These are phyloP conservation scores for Pollenia amentaria DNA, from an alignment of 2,888 invertebrate genomes.

Conservation along the genomic window DNA sequence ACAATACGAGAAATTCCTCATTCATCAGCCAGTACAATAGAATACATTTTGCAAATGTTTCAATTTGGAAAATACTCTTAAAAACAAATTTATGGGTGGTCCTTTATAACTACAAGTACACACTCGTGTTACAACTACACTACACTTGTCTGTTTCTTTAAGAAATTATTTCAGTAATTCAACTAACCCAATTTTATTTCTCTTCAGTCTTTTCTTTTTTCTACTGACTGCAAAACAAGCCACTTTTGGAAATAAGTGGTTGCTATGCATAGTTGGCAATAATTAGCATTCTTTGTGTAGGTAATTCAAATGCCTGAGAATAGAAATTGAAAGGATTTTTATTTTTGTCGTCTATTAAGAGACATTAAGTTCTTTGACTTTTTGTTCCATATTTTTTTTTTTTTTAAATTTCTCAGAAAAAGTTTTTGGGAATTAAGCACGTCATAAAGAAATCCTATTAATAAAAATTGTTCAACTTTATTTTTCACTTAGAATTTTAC, in stretches of 20 bases:
- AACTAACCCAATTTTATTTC: slow-evolving; percentile 40
- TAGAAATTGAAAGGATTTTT: not conserved
- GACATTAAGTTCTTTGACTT: too few species aligned
- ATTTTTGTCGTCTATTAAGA: not conserved
- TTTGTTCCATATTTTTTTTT: too few species aligned
- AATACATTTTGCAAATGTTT: slow-evolving; percentile 36
- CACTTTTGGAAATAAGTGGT: slow-evolving; percentile 50
- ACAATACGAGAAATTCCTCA: not conserved
- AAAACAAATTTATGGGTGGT: not conserved
- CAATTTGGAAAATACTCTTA: slow-evolving; percentile 15
- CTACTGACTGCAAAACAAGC: slow-evolving; percentile 23
- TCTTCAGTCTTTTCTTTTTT: not conserved
- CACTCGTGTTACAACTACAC: not conserved
- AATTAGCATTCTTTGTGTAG: slow-evolving; percentile 61
- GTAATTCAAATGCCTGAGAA: too few species aligned
- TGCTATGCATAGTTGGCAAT: slow-evolving; percentile 16
- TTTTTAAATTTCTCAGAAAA: too few species aligned
- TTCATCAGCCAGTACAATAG: slow-evolving; percentile 7
- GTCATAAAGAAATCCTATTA: too few species aligned
- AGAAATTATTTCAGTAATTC: slow-evolving; percentile 35
- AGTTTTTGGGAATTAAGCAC: too few species aligned
- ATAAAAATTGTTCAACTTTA: too few species aligned
- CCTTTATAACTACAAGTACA: slow-evolving; percentile 2
- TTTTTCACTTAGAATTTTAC: too few species aligned
- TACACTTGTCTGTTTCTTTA: slow-evolving; percentile 23